Evolutionary conservation across 2,113 vertebrate genomes (phyloP).

Genomic region (Equus quagga): DNA sequence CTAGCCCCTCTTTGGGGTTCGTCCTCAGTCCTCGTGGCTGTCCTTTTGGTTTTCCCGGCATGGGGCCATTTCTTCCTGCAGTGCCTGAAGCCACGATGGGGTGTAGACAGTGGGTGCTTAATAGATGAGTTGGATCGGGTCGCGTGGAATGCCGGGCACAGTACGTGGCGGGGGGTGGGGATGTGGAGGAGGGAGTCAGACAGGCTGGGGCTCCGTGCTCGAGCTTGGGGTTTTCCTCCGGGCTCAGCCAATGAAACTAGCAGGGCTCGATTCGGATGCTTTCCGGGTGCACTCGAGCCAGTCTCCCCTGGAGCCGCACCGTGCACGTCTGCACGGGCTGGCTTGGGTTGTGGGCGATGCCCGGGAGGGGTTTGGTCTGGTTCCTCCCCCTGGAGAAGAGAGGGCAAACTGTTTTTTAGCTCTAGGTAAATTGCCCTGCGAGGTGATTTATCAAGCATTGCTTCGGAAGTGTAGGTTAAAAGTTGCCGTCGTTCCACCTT

Average conservation of each 20-base stretch:
- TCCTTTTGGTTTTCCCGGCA: not conserved
- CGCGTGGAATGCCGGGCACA: not conserved
- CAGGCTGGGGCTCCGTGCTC: not conserved
- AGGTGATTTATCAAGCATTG: not conserved
- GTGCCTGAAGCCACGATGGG: not conserved
- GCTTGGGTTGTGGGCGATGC: not conserved
- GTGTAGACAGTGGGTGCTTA: slow-evolving; percentile 58
- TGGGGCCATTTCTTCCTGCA: slow-evolving; percentile 41
- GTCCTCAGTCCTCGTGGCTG: not conserved
- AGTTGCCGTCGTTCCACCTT: not conserved
- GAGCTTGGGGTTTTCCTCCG: not conserved
- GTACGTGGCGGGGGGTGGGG: not conserved
- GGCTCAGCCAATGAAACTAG: not conserved
- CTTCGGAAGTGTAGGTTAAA: slow-evolving; percentile 5
- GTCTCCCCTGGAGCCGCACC: not conserved
- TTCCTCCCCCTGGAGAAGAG: not conserved
- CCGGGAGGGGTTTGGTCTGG: not conserved
- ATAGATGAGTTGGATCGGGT: not conserved
- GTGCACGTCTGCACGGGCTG: not conserved
- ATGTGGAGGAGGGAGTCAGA: not conserved
- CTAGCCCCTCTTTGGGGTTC: not conserved
- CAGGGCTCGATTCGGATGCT: not conserved
- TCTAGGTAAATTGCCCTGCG: not conserved
- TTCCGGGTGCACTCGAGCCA: not conserved
- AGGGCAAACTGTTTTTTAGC: slow-evolving; percentile 30